Evolutionary conservation across 2,797 vertebrate species (phyloP), one percentile per base, ranked within the genome.

Genomic region (Coregonus sp.): DNA sequence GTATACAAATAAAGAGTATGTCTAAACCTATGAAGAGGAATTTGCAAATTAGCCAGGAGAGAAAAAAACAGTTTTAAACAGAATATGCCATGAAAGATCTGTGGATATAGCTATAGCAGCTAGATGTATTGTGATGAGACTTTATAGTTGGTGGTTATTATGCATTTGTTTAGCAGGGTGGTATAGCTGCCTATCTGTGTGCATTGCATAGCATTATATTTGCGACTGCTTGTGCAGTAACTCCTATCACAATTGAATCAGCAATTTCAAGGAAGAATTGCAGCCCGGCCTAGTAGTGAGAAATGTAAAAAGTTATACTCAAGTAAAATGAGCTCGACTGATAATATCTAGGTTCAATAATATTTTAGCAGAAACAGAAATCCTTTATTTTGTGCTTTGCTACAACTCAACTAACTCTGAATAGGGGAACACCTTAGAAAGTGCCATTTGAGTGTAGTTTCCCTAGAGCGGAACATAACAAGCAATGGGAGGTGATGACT

Each of bases 401-500:
- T 47, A 16, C 37, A 35, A 73, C 18, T 29, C 29, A 56, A 33
- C 29, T 33, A 54, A 56, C 71, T 35, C 7, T 33, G 29, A 14
- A 35, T 35, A 7, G 15, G 31, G 52, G 18, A 12, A 73, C 15
- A 20, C 14, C 16, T 1, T 4, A 71, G 20, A 25, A 29, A 16
- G 5, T 35, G 56, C 11, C 63, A 80, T 80, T 87, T 87, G 73
- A 56, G 56, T 83, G 74, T 75, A 33, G 18, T 56, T 14, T 65
- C 65, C 20, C 69, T 50, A 56, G 25, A 65, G 54, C 79, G 79
- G 52, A 35, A 59, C 71, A 29, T 20, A 59, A 47, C 40, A 47
- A 51, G 47, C 5, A 47, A 12, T 35, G 52, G 54, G 54, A 7
- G 72, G 86, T 82, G 86, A 90, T 90, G 86, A 91, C 86, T 89